These are phyloP conservation scores for Tupaia tana DNA, from an alignment of 2,113 vertebrate species.

Conservation along the genomic window DNA sequence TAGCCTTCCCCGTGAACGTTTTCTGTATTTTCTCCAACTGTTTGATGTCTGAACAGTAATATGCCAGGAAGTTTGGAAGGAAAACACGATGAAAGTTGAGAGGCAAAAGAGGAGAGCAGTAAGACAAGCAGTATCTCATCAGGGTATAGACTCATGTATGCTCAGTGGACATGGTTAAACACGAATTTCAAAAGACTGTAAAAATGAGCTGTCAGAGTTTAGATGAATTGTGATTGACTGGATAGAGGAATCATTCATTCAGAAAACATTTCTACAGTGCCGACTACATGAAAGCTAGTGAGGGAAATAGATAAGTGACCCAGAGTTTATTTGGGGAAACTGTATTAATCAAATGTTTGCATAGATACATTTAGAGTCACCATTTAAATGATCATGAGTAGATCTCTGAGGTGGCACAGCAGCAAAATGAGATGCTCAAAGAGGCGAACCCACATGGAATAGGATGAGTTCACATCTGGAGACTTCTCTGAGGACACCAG, in stretches of 20 bases:
- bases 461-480: no score
- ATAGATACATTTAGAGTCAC: background rate
- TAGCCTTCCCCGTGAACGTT: background rate
- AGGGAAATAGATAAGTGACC: background rate
- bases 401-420: no score
- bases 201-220: constrained; percentile 15
- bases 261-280: background rate
- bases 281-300: background rate
- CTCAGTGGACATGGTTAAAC: background rate
- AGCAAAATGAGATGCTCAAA: no score
- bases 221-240: constrained; percentile 28
- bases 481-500: no score
- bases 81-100: background rate
- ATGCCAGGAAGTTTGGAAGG: background rate
- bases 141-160: background rate
- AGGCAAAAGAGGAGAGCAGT: background rate
- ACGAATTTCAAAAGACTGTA: constrained; percentile 33
- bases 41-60: background rate
- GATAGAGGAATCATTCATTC: background rate
- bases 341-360: background rate
- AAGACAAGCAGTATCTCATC: background rate
- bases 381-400: background rate
- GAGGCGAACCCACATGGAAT: no score
- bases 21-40: background rate
- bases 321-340: background rate